Evolutionary conservation across 2,797 vertebrate genomes (phyloP).

Genomic region (Eupleurogrammus muticus): DNA sequence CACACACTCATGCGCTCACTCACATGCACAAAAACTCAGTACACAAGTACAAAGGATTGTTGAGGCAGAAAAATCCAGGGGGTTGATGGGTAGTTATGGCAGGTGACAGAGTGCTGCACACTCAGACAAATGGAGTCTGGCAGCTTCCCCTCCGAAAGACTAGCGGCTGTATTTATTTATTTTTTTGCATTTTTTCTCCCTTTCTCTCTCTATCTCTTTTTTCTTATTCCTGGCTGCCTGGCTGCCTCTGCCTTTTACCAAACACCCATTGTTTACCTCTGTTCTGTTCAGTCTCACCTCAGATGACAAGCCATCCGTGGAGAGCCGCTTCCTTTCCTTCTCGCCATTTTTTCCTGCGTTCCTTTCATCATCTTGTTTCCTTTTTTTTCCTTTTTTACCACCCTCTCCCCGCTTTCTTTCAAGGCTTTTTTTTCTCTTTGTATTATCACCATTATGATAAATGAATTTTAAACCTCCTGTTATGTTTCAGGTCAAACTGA

Average conservation of each 20-base stretch:
- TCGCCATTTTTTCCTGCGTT: constrained; percentile 40
- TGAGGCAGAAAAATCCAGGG: constrained; percentile 72
- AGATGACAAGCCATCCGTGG: constrained; percentile 82
- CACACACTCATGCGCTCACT: too few relatives aligned
- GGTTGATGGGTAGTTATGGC: constrained; percentile 78
- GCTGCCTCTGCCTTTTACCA: constrained; percentile 82
- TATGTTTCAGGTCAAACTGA: too few relatives aligned
- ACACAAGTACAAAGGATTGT: constrained; percentile 61
- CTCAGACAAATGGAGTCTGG: constrained; percentile 84
- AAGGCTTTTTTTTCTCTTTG: constrained; percentile 26
- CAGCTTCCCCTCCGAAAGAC: constrained; percentile 78
- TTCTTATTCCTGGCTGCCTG: constrained; percentile 80
- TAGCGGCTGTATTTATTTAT: constrained; percentile 68
- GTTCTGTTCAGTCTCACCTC: constrained; percentile 83
- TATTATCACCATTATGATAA: constrained; percentile 44
- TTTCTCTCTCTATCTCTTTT: neutral
- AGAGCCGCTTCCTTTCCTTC: constrained; percentile 76
- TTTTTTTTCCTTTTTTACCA: constrained; percentile 33
- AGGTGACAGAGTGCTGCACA: constrained; percentile 78
- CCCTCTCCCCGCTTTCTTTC: neutral
- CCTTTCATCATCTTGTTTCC: constrained; percentile 42
- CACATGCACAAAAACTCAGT: constrained; percentile 1
- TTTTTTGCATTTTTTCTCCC: constrained; percentile 26
- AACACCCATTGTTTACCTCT: constrained; percentile 82
- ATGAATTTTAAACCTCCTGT: constrained; percentile 62